A percentile compares a stretch with the other conserved stretches of the same genome.
These are phyloP conservation scores for Lerista edwardsae DNA, from an alignment of 2,797 vertebrate genomes.

Conservation along the genomic window DNA sequence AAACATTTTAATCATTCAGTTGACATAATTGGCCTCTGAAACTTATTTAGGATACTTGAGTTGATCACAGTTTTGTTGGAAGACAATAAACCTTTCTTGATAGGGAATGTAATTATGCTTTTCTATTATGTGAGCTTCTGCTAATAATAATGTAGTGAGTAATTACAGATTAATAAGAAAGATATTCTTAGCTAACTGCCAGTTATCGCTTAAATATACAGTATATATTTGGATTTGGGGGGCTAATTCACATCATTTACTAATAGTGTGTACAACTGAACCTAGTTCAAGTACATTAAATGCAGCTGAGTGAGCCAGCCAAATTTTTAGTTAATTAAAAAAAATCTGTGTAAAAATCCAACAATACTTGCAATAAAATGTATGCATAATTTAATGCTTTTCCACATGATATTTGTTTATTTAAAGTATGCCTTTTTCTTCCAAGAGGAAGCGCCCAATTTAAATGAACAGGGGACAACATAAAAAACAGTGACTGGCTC, in stretches of 20 bases:
- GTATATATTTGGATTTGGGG: slow-evolving; percentile 25
- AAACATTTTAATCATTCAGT: slow-evolving; percentile 61
- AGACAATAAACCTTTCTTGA: slow-evolving; percentile 65
- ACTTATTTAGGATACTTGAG: slow-evolving; percentile 66
- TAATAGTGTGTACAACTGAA: background rate
- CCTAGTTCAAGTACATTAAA: background rate
- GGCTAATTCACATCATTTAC: background rate
- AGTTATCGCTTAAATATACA: slow-evolving; percentile 46
- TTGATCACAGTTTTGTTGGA: slow-evolving; percentile 64
- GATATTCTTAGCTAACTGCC: slow-evolving; percentile 63
- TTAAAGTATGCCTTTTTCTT: background rate
- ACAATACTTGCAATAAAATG: background rate
- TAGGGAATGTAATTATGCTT: slow-evolving; percentile 67
- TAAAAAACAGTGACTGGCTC: too few relatives aligned
- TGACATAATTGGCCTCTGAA: slow-evolving; percentile 65
- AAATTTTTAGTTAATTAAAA: background rate
- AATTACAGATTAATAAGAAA: slow-evolving; percentile 76
- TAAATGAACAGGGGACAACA: too few relatives aligned
- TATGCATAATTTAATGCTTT: background rate
- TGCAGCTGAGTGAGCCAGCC: background rate
- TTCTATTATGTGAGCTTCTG: slow-evolving; percentile 58
- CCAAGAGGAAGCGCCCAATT: too few relatives aligned
- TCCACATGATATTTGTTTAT: background rate
- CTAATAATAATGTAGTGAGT: slow-evolving; percentile 71
- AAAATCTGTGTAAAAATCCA: background rate